phyloP scores from a whole-genome alignment of 2,113 vertebrate genomes.

The Miniopterus natalensis region DNA sequence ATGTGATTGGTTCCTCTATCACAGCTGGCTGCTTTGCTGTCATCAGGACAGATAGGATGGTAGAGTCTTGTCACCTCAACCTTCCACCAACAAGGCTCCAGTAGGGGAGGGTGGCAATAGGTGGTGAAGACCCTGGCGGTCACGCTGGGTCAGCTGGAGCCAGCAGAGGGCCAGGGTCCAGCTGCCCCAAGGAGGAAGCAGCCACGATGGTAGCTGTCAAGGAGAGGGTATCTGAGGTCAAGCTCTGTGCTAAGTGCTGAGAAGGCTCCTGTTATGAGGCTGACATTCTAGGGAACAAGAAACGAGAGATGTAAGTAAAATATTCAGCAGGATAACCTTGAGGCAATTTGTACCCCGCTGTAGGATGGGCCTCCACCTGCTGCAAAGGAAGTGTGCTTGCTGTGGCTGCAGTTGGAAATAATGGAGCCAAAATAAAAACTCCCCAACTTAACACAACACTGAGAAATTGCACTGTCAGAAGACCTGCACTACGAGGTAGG shows the following conservation, averaged over 20 bases:
- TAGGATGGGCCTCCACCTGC: not conserved
- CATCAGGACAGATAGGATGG: not conserved
- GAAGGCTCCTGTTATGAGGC: not conserved
- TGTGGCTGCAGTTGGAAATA: not conserved
- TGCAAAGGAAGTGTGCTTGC: not conserved
- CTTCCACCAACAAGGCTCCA: not conserved
- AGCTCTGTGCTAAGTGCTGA: not conserved
- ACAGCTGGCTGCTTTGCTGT: not conserved
- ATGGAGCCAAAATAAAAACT: not conserved
- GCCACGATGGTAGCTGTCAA: not conserved
- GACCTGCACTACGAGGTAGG: not conserved
- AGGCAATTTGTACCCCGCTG: not conserved
- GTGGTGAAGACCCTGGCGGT: not conserved
- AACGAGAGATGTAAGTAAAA: not conserved
- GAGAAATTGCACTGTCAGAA: not conserved
- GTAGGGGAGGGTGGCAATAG: not conserved
- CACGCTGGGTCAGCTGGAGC: not conserved
- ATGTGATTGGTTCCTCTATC: not conserved
- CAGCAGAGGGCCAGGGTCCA: fast-evolving
- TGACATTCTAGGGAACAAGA: not conserved
- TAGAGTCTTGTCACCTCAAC: not conserved
- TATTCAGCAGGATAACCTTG: not conserved
- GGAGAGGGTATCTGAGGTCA: not conserved
- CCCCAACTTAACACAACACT: not conserved
- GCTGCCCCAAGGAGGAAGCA: not conserved